A percentile compares a stretch with the other conserved stretches of the same genome.
Evolutionary conservation across 2,797 vertebrate genomes (phyloP).

Genomic region (Bradypodion ventrale): DNA sequence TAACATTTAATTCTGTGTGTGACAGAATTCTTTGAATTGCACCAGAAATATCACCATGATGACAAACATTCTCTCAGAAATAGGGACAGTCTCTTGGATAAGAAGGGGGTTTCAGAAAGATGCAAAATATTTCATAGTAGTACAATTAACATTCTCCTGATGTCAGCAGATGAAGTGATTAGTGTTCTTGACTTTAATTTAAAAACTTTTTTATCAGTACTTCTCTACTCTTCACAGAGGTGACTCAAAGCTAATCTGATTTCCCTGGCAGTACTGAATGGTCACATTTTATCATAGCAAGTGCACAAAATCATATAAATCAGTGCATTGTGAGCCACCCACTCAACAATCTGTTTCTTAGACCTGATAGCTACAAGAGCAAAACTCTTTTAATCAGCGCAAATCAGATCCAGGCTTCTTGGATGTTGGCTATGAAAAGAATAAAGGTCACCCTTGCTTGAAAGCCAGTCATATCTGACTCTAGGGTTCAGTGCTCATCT

Average conservation of each 20-base stretch:
- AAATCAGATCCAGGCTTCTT: neutral
- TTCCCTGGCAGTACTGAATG: conserved; percentile 21
- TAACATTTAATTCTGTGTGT: conserved; percentile 10
- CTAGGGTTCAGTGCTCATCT: no score
- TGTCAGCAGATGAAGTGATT: conserved; percentile 33
- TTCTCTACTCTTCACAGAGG: conserved; percentile 25
- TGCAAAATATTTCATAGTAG: conserved; percentile 41
- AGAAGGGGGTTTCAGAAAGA: conserved; percentile 48
- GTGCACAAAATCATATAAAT: conserved; percentile 17
- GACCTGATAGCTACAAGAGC: conserved; percentile 40
- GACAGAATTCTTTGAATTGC: conserved; percentile 30
- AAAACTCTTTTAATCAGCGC: conserved; percentile 17
- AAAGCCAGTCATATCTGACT: no score
- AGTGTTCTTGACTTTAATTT: conserved; percentile 5
- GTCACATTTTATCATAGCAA: conserved; percentile 24
- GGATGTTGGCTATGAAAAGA: neutral
- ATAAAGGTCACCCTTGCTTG: no score
- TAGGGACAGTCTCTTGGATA: conserved; percentile 24
- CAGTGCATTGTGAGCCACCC: conserved; percentile 19
- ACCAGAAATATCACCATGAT: conserved; percentile 28
- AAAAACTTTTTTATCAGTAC: conserved; percentile 20
- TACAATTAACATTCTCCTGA: conserved; percentile 30
- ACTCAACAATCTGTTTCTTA: conserved; percentile 1
- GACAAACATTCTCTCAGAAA: conserved; percentile 46
- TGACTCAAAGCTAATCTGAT: conserved; percentile 13